These are phyloP conservation scores for Drosophila limbata DNA, from an alignment of 2,888 invertebrate genomes.

Conservation along the genomic window DNA sequence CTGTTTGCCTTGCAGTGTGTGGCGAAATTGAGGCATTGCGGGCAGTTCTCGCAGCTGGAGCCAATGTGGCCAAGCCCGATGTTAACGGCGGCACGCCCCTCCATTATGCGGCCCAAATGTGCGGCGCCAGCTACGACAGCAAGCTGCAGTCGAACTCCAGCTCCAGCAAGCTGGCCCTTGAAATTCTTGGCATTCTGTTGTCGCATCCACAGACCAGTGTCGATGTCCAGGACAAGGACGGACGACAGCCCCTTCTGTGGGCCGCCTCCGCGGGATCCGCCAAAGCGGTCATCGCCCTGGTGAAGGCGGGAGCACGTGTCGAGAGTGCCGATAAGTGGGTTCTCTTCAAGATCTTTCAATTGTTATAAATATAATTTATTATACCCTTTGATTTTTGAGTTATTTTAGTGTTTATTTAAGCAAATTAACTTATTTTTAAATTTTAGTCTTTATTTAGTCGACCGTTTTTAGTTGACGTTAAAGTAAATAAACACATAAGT, in stretches of 20 bases:
- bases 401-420: no score
- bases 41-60: constrained; percentile 93
- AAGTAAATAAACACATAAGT: no score
- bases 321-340: constrained; percentile 91
- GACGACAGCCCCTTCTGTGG: constrained; percentile 97
- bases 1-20: constrained; percentile 89
- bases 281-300: constrained; percentile 94
- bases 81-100: constrained; percentile 97
- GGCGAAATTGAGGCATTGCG: constrained; percentile 96
- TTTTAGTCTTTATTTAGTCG: no score
- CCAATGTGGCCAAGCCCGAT: constrained; percentile 95
- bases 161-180: constrained; percentile 83
- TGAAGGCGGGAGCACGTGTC: constrained; percentile 94
- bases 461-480: no score
- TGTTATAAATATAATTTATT: neutral
- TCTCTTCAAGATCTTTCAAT: neutral
- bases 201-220: constrained; percentile 92
- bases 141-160: constrained; percentile 83
- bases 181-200: constrained; percentile 92
- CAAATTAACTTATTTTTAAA: no score
- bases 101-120: constrained; percentile 99
- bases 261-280: constrained; percentile 98
- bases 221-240: constrained; percentile 95
- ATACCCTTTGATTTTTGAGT: neutral
- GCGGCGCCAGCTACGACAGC: constrained; percentile 91